Conservation (phyloP, 2,888 invertebrate genomes). For the Aleiodes testaceus region DNA sequence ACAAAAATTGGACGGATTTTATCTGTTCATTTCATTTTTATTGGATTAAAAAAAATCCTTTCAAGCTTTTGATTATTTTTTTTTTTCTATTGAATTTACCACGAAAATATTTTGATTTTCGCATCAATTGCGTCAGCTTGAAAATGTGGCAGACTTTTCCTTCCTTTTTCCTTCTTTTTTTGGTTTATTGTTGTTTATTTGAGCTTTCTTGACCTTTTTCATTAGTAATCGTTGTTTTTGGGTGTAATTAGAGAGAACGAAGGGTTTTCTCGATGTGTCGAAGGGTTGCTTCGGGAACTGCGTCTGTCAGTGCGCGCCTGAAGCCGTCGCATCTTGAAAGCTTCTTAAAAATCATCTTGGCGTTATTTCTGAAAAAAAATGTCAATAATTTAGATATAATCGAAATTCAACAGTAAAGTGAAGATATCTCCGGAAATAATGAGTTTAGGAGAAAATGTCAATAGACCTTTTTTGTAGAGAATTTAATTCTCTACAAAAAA, state of each 20-base stretch:
- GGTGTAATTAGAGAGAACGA: constrained; percentile 74
- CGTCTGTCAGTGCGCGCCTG: constrained; percentile 83
- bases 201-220: constrained; percentile 29
- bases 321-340: constrained; percentile 85
- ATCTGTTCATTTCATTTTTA: constrained; percentile 2
- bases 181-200: too few relatives aligned
- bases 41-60: constrained; percentile 7
- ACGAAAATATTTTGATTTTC: too few relatives aligned
- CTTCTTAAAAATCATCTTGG: constrained; percentile 84
- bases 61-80: background rate
- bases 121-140: too few relatives aligned
- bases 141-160: background rate
- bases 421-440: too few relatives aligned
- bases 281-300: constrained; percentile 85
- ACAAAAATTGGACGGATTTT: constrained; percentile 26
- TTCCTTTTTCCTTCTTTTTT: background rate
- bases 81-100: too few relatives aligned
- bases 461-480: background rate
- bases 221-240: background rate
- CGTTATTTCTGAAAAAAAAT: constrained; percentile 76
- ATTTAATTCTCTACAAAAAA: too few relatives aligned
- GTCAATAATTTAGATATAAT: background rate
- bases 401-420: too few relatives aligned
- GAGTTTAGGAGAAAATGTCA: background rate
- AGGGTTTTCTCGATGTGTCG: constrained; percentile 90